These are phyloP conservation scores for Oxyruncus cristatus DNA, from an alignment of 2,113 vertebrate species.

Conservation along the genomic window DNA sequence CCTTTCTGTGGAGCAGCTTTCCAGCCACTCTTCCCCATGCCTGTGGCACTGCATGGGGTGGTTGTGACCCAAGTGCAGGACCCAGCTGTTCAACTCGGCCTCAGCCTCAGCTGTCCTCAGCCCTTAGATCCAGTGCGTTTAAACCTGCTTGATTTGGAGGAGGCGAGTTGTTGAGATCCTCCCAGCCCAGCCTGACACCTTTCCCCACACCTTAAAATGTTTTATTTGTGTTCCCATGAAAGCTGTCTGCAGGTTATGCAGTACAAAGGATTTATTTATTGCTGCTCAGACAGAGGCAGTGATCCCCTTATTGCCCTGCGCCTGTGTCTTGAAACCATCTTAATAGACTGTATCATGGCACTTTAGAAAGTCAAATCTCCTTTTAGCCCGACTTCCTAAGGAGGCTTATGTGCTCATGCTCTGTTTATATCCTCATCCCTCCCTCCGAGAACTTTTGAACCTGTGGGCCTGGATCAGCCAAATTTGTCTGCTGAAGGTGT, in stretches of 20 bases:
- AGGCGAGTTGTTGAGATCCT: background rate
- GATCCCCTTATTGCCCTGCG: background rate
- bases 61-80: background rate
- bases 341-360: conserved; percentile 13
- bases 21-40: background rate
- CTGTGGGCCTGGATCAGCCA: background rate
- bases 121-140: background rate
- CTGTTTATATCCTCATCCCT: conserved; percentile 50
- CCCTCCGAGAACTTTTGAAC: conserved; percentile 38
- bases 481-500: background rate
- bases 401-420: conserved; percentile 44
- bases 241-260: background rate
- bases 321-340: background rate
- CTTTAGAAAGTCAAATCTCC: conserved; percentile 51
- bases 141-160: background rate
- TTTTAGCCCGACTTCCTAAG: conserved; percentile 33
- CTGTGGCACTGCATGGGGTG: accelerated
- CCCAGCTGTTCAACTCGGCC: background rate
- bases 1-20: background rate
- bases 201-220: background rate
- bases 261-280: background rate
- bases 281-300: background rate
- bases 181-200: background rate
- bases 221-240: background rate
- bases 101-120: background rate